Percentiles rank a stretch among this genome's conserved stretches.
These are phyloP conservation scores for Guaruba guarouba DNA, from an alignment of 2,113 vertebrate species.

Conservation along the genomic window DNA sequence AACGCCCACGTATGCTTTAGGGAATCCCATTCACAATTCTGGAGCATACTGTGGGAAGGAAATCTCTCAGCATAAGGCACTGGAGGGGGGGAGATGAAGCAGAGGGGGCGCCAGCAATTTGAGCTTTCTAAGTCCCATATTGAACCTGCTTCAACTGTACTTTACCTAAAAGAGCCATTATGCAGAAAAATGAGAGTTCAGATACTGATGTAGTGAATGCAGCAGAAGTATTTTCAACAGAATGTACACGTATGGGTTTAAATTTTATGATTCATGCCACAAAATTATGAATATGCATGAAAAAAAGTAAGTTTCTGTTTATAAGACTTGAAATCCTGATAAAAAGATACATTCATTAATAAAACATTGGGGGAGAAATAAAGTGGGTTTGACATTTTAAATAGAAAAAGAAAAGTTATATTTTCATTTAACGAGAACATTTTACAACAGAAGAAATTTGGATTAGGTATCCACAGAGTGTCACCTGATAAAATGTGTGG, in stretches of 20 bases:
- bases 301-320: slow-evolving; percentile 40
- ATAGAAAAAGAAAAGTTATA: slow-evolving; percentile 24
- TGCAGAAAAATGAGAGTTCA: background rate
- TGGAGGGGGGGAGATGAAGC: background rate
- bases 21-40: slow-evolving; percentile 31
- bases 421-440: slow-evolving; percentile 56
- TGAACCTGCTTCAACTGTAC: background rate
- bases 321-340: background rate
- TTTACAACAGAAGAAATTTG: slow-evolving; percentile 56
- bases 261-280: slow-evolving; percentile 49
- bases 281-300: slow-evolving; percentile 58
- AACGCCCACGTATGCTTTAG: slow-evolving; percentile 24
- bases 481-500: slow-evolving; percentile 82
- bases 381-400: slow-evolving; percentile 1
- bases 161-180: background rate
- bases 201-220: background rate
- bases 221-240: slow-evolving; percentile 45
- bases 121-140: background rate
- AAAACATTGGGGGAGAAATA: background rate
- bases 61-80: background rate
- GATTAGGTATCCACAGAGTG: slow-evolving; percentile 54
- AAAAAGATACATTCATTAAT: slow-evolving; percentile 32
- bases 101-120: background rate
- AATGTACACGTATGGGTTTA: slow-evolving; percentile 35
- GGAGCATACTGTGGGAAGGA: background rate